Base-by-base conservation (phyloP, 2,888 invertebrate species). In the Drosophila quasianomalipes region DNA sequence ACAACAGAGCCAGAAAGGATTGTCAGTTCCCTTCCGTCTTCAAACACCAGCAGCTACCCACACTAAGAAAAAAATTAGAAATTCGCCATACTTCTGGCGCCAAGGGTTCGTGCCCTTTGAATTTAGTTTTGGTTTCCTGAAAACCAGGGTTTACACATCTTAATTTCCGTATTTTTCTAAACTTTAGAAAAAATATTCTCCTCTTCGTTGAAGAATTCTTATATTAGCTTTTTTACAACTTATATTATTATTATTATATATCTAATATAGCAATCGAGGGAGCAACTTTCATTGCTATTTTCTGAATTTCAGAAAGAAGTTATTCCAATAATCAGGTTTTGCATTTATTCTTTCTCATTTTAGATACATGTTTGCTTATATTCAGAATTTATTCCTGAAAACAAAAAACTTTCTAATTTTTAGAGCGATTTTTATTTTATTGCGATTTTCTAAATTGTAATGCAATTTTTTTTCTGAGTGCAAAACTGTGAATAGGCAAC, bases 1-100 rank as follows among this genome's bases (percentile, higher is more conserved):
- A 67, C 65, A 63, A 39, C 28, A 55, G 37, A 37, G 54, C 58
- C 37, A 37, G 53, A 63, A 67, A 49, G 54, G n/a, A 68, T 49
- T 33, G 28, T 22, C 26, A 14, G 30, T 28, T 37, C 19, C 55
- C 55, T 37, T 12, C 12, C 26, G 16, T 26, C 47, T 47, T 37
- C 6, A 55, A 26, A 55, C 4, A 37, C 19, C 64, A 37, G 9
- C 55, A 59, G 55, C 28, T 53, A 53, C 67, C 19, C 63, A 44
- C 47, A 47, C 47, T 47, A 4, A 47, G 26, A 47, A 7, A 47
- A 47, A 26, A 4, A 4, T 26, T 16, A 2, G 2, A 9, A 47
- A 26, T 26, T 47, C 16, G 26, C 4, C 12, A 12, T 12, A 12
- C 12, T 44, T 44, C 12, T 22, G 22, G 7, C 19, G 37, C 0